Evolutionary conservation across 53 echinoderm and acorn worm species (phyloP), one percentile per base, ranked within the genome.

Genomic region (Stichopus horrens): DNA sequence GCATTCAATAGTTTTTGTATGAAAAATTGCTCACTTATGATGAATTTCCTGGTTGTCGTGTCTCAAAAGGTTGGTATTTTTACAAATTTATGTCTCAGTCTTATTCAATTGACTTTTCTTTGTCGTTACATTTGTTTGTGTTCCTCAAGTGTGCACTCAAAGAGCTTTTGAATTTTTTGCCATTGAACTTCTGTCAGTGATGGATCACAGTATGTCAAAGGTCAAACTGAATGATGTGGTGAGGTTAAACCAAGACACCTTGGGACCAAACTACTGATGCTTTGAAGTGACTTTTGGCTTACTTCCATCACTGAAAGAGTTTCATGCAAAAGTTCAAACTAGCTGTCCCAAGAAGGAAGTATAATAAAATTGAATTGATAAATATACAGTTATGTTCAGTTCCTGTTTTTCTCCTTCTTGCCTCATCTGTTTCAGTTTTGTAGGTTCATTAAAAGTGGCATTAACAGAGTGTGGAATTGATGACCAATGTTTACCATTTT

Each of bases 141-240:
- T 53, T 58, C 21, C 2, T 81, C 2, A 22, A 5, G 57, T 21
- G 5, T 81, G 4, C 18, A 7, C 58, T n/a, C n/a, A n/a, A 37
- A 13, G 18, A 16, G 71, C 71, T 16, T 18, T 18, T 71, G 18
- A 5, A 18, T 71, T 71, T 71, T 71, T 81, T 81, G 81, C 8
- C 9, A 8, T 56, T 58, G 81, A 81, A 81, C 22, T 21, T 81
- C 58, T 22, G 57, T 54, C 81, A 81, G n/a, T 54, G 81, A 57
- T 81, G 81, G 37, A 58, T 81, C 9, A 51, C 21, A 81, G 23
- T 81, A 58, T 21, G 57, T 81, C 81, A 81, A 5, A 21, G 57
- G 81, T 71, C 81, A 81, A 81, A 58, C 81, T 22, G 14, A 56
- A 81, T 81, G 81, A 81, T 81, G 81, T 81, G 10, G 81, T n/a